phyloP scores from a whole-genome alignment of 2,888 invertebrate genomes.

The Dasypogon diadema region DNA sequence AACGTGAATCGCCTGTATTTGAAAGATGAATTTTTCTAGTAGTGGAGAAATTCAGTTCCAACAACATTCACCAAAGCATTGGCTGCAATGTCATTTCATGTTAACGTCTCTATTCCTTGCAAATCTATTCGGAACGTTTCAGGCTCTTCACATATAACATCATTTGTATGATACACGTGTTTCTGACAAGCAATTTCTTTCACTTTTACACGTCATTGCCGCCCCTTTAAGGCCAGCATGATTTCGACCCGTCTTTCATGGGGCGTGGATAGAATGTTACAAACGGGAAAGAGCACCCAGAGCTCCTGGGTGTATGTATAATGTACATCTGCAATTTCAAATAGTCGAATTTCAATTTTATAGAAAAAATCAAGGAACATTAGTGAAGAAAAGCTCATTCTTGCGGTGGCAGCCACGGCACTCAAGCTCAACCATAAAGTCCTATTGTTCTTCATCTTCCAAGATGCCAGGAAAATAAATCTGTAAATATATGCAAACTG shows the following conservation, averaged over 20 bases:
- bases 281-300: not conserved
- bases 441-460: not conserved
- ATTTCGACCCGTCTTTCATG: not conserved
- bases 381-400: slow-evolving; percentile 4
- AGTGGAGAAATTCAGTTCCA: not conserved
- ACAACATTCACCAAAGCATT: slow-evolving; percentile 23
- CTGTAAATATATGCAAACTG: slow-evolving; percentile 37
- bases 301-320: not conserved
- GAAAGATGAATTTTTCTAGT: slow-evolving; percentile 39
- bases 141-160: slow-evolving; percentile 34
- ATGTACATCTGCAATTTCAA: not conserved
- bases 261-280: not conserved
- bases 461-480: slow-evolving; percentile 6
- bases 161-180: slow-evolving; percentile 48
- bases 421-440: not conserved
- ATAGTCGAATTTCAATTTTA: slow-evolving; percentile 40
- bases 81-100: slow-evolving; percentile 41
- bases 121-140: not conserved
- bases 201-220: slow-evolving; percentile 47
- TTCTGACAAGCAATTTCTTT: slow-evolving; percentile 50
- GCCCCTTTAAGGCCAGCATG: not conserved
- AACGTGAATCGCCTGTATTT: slow-evolving; percentile 30
- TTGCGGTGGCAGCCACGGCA: not conserved
- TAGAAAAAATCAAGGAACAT: slow-evolving; percentile 43
- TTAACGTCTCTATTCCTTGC: slow-evolving; percentile 26